A percentile compares a stretch with the other conserved stretches of the same genome.
Conservation (phyloP, 1,140 invertebrate genomes). For the Drosophila simulans region DNA sequence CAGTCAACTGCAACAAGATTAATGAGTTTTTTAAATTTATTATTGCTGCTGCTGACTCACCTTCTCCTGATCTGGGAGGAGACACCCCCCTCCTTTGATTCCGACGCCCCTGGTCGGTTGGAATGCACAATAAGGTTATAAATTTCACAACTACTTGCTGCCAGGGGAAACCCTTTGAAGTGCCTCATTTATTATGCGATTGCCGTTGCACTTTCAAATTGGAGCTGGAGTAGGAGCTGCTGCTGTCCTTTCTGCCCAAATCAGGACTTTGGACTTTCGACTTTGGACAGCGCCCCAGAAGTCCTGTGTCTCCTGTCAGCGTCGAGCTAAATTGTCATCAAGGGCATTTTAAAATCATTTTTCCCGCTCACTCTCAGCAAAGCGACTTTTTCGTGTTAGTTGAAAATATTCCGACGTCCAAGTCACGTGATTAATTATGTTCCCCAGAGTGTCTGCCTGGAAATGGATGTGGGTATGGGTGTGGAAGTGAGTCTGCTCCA, state of each 20-base stretch:
- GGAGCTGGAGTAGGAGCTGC: too few relatives aligned
- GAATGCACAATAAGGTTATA: constrained; percentile 78
- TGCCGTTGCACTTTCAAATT: constrained; percentile 41
- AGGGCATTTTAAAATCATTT: constrained; percentile 70
- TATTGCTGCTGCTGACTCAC: constrained; percentile 70
- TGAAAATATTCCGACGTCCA: constrained; percentile 53
- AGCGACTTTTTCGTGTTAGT: constrained; percentile 40
- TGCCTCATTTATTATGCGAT: constrained; percentile 78
- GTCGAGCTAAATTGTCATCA: constrained; percentile 70
- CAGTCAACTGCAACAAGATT: constrained; percentile 69
- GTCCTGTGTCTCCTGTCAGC: constrained; percentile 31
- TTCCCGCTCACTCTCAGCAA: constrained; percentile 8
- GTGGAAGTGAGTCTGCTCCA: neutral
- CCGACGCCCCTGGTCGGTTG: constrained; percentile 8
- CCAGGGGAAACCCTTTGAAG: constrained; percentile 37
- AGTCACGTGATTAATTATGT: constrained; percentile 59
- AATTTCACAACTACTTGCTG: constrained; percentile 57
- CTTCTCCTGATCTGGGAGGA: constrained; percentile 18
- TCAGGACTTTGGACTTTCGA: neutral
- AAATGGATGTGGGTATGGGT: too few relatives aligned
- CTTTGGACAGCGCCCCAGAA: constrained; percentile 6
- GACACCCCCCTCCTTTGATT: neutral
- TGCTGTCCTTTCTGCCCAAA: constrained; percentile 4
- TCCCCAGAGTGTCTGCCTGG: constrained; percentile 11
- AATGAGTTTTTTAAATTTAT: constrained; percentile 82